Base-by-base conservation (phyloP, 2,113 vertebrate species). In the Catharus bicknelli region DNA sequence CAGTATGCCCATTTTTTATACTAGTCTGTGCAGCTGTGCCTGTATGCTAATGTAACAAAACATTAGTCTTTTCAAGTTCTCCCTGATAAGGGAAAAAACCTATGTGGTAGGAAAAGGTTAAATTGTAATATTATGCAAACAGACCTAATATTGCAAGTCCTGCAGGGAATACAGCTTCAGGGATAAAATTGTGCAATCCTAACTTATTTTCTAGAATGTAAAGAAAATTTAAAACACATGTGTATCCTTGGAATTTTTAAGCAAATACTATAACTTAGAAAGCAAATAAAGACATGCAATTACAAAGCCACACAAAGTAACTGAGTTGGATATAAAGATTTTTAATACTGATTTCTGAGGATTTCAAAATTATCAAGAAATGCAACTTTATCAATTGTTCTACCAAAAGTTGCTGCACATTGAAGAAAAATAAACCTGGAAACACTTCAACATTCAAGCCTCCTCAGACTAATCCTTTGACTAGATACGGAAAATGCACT, bases 31-130 rank as follows among this genome's bases (percentile, higher is more conserved):
- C 34, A 84, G 16, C 42, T 34, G 25, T 64, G 54, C 47, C 42
- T 59, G 40, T n/a, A 16, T 78, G 48, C 36, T 58, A 86, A 80
- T 40, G 25, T 17, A 78, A 85, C 19, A 85, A 77, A 50, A 80
- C 54, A 45, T 81, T 9, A 72, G 40, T 55, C 77, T 86, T 86
- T 86, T 69, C 76, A 90, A 93, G 79, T 93, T 96, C 58, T 63
- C 90, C 83, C 78, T 84, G 79, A 69, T 38, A 86, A 84, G 43
- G 9, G 15, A 84, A 59, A 80, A 86, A 91, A 58, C 2, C 26
- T 47, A 7, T 1, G 0, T 69, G 23, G 19, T 11, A 76, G 38
- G 43, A 77, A 97, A 95, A 94, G 77, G 78, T 87, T 90, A 96
- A 83, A 63, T 22, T 69, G 38, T 80, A 81, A 47, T 72, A 95